Conservation (phyloP, 2,888 invertebrate genomes). For the Diplazon laetatorius region DNA sequence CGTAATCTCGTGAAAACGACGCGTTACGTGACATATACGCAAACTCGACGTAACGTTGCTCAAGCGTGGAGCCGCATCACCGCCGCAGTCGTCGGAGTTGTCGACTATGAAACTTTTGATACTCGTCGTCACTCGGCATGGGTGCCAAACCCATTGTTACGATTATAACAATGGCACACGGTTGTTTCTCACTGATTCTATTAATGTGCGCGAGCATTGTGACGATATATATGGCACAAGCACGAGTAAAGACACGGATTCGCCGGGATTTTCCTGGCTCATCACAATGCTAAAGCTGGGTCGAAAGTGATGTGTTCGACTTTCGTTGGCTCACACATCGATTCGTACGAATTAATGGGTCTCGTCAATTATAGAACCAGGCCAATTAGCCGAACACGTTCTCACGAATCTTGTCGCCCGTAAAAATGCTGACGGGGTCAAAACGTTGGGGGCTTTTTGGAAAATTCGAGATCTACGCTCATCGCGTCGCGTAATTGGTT, state of each 20-base stretch:
- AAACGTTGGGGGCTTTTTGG: background rate
- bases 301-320: constrained; percentile 14
- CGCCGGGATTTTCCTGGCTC: background rate
- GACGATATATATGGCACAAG: background rate
- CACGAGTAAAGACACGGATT: background rate
- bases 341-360: constrained; percentile 11
- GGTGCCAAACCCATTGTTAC: constrained; percentile 17
- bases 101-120: constrained; percentile 7
- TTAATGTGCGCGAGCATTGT: background rate
- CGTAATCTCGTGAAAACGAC: background rate
- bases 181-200: constrained; percentile 13
- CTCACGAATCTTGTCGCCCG: constrained; percentile 7
- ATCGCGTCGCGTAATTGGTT: constrained; percentile 27
- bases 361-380: constrained; percentile 29
- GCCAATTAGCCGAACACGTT: constrained; percentile 32
- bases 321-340: constrained; percentile 30
- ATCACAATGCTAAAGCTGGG: constrained; percentile 6
- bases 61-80: background rate
- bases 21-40: background rate
- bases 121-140: background rate
- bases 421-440: background rate
- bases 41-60: background rate
- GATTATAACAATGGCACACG: constrained; percentile 28
- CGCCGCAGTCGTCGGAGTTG: background rate
- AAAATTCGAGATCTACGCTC: constrained; percentile 9